Evolutionary conservation across 2,797 vertebrate species (phyloP).

Genomic region (Pipistrellus nathusii): DNA sequence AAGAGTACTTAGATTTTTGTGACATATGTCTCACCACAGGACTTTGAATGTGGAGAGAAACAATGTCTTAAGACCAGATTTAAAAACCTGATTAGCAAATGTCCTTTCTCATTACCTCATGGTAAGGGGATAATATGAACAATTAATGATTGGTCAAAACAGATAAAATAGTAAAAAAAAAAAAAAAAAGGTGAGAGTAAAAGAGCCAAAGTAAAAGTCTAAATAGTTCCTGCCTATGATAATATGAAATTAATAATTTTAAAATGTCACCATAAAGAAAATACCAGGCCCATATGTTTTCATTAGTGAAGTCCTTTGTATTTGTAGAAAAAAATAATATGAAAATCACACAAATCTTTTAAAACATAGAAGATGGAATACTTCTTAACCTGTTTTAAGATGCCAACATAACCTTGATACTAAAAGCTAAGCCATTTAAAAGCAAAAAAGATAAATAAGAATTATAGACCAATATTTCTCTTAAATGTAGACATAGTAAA

Average conservation of each 20-base stretch:
- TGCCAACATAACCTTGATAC: not conserved
- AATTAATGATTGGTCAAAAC: not conserved
- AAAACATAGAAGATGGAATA: not conserved
- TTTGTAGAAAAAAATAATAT: not conserved
- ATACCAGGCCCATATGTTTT: not conserved
- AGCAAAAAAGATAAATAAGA: not conserved
- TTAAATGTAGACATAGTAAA: not conserved
- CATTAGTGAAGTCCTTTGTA: not conserved
- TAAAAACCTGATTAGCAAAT: not conserved
- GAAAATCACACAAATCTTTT: not conserved
- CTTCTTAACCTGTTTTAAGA: not conserved
- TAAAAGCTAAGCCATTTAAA: not conserved
- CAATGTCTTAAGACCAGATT: not conserved
- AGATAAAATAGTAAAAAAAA: not conserved
- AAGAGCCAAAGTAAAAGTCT: not conserved
- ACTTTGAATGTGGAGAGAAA: not conserved
- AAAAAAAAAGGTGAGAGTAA: not conserved
- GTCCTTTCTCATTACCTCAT: not conserved
- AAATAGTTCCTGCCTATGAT: not conserved
- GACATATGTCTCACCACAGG: not conserved
- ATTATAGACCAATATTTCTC: not conserved
- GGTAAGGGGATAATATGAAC: not conserved
- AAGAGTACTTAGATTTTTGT: not conserved
- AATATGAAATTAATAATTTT: not conserved
- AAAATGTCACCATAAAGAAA: not conserved